Evolutionary conservation across 2,113 vertebrate genomes (phyloP).

Genomic region (Scomber japonicus): DNA sequence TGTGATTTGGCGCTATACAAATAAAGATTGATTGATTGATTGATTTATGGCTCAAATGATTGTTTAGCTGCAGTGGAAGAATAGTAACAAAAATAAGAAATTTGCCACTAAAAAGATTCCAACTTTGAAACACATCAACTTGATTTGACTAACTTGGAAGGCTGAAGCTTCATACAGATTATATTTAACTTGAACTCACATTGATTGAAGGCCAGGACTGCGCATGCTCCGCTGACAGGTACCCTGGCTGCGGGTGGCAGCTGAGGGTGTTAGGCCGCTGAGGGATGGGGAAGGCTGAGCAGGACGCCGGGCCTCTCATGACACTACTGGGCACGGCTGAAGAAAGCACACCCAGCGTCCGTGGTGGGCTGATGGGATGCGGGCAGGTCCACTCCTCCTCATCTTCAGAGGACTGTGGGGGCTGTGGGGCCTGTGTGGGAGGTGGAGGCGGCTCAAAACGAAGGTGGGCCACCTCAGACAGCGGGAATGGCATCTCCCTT

Average conservation of each 20-base stretch:
- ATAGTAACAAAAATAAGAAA: too few species aligned
- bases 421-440: conserved; percentile 76
- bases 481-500: conserved; percentile 90
- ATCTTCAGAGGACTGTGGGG: conserved; percentile 91
- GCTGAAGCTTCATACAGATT: neutral
- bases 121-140: too few species aligned
- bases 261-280: conserved; percentile 85
- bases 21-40: too few species aligned
- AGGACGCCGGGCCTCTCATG: conserved; percentile 93
- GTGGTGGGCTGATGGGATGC: conserved; percentile 89
- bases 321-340: conserved; percentile 83
- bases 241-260: conserved; percentile 86
- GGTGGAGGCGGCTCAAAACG: conserved; percentile 87
- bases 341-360: conserved; percentile 85
- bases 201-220: conserved; percentile 99
- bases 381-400: conserved; percentile 96
- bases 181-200: conserved; percentile 82
- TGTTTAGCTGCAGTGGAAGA: too few species aligned
- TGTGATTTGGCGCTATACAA: too few species aligned
- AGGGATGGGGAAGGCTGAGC: conserved; percentile 91
- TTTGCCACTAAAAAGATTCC: too few species aligned
- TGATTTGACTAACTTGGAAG: too few species aligned
- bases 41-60: too few species aligned
- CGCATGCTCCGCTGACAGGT: conserved; percentile 90
- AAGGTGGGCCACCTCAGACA: conserved; percentile 91